Conservation (phyloP, 2,113 vertebrate species). For the Penelope pileata region DNA sequence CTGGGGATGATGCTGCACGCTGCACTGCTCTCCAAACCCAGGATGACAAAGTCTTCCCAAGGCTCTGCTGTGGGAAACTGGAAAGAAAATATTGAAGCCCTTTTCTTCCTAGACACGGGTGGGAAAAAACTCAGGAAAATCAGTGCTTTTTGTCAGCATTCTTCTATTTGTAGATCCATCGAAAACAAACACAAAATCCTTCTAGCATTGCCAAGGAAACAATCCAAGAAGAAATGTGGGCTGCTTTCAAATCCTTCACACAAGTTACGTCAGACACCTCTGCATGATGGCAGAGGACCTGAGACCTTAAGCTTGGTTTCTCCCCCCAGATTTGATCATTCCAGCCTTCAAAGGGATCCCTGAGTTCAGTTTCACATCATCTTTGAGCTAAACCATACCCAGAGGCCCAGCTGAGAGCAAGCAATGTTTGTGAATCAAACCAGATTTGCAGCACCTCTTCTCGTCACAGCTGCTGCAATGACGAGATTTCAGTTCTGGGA, state of each 20-base stretch:
- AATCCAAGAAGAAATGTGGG: not conserved
- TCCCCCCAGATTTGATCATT: not conserved
- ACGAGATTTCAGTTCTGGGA: not conserved
- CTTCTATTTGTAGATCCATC: not conserved
- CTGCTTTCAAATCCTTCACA: not conserved
- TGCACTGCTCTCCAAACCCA: not conserved
- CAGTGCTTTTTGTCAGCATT: not conserved
- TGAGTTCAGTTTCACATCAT: not conserved
- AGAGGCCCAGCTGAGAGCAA: not conserved
- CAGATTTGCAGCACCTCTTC: not conserved
- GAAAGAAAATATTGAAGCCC: not conserved
- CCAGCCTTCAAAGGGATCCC: not conserved
- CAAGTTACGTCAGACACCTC: not conserved
- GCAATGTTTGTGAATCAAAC: rapidly evolving
- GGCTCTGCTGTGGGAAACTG: not conserved
- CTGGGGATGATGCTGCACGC: rapidly evolving
- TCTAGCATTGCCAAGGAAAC: not conserved
- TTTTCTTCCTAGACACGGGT: not conserved
- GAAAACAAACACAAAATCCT: not conserved
- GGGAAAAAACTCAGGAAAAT: not conserved
- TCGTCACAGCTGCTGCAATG: not conserved
- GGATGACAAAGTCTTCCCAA: not conserved
- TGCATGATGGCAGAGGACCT: not conserved
- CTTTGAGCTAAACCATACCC: not conserved
- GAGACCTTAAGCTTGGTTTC: not conserved